These are phyloP conservation scores for Cyclophora albipunctata DNA, from an alignment of 2,888 invertebrate genomes.

Conservation along the genomic window DNA sequence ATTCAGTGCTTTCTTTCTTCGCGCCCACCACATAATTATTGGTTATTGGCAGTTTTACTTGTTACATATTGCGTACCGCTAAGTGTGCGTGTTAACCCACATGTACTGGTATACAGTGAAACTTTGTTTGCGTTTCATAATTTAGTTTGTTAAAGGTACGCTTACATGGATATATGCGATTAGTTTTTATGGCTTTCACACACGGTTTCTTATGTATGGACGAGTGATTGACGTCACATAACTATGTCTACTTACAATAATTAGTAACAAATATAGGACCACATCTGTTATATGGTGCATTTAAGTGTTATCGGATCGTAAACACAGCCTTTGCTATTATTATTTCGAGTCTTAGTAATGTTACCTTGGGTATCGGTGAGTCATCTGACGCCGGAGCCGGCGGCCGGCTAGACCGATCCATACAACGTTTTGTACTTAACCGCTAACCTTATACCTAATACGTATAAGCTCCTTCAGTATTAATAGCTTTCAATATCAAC, in stretches of 20 bases:
- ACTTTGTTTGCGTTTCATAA: slow-evolving; percentile 18
- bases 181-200: neutral
- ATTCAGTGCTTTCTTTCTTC: slow-evolving; percentile 61
- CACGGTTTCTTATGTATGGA: neutral
- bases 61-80: slow-evolving; percentile 20
- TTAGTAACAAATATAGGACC: neutral
- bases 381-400: slow-evolving; percentile 45
- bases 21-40: slow-evolving; percentile 43
- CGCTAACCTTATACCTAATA: too few species aligned
- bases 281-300: too few species aligned
- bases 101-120: slow-evolving; percentile 25
- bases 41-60: slow-evolving; percentile 33
- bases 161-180: neutral
- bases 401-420: slow-evolving; percentile 43
- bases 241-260: neutral
- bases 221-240: neutral
- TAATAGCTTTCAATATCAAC: too few species aligned
- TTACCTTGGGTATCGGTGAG: slow-evolving; percentile 48
- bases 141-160: slow-evolving; percentile 8
- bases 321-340: slow-evolving; percentile 6
- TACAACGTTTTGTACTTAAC: slow-evolving; percentile 4
- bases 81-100: slow-evolving; percentile 26
- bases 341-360: slow-evolving; percentile 26
- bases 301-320: too few species aligned
- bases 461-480: too few species aligned